Conservation (phyloP, 2,797 vertebrate genomes). For the Diceros bicornis region DNA sequence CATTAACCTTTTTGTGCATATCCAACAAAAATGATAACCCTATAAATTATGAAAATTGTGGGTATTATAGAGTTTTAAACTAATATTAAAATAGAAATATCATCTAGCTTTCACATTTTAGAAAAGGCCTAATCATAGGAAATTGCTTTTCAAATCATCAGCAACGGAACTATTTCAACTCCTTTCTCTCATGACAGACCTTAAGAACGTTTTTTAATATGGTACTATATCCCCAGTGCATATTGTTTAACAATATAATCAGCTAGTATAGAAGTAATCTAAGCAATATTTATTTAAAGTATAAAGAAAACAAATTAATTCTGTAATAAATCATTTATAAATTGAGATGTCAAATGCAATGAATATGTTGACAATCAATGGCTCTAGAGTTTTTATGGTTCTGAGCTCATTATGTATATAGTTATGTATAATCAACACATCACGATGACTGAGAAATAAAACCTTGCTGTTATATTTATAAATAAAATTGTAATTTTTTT, state of each 20-base stretch:
- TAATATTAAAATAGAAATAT: slow-evolving; percentile 36
- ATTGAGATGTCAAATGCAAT: slow-evolving; percentile 16
- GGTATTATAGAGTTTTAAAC: background rate
- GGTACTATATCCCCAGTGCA: background rate
- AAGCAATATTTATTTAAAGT: slow-evolving; percentile 24
- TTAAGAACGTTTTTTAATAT: background rate
- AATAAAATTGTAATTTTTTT: slow-evolving; percentile 55
- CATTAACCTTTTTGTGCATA: background rate
- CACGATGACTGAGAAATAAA: slow-evolving; percentile 33
- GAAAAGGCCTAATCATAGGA: background rate
- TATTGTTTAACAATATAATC: slow-evolving; percentile 15
- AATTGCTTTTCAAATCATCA: slow-evolving; percentile 40
- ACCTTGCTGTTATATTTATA: slow-evolving; percentile 12
- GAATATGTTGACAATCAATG: background rate
- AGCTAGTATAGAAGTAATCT: background rate
- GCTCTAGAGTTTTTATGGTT: slow-evolving; percentile 11
- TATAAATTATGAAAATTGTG: slow-evolving; percentile 20
- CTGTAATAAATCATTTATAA: background rate
- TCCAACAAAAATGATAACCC: background rate
- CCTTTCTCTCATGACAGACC: background rate
- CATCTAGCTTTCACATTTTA: background rate
- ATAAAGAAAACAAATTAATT: slow-evolving; percentile 42
- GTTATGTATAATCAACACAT: background rate
- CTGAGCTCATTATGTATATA: slow-evolving; percentile 14
- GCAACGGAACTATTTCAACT: background rate